Evolutionary conservation across 1,140 invertebrate species (phyloP).

Genomic region (Centruroides sculpturatus): DNA sequence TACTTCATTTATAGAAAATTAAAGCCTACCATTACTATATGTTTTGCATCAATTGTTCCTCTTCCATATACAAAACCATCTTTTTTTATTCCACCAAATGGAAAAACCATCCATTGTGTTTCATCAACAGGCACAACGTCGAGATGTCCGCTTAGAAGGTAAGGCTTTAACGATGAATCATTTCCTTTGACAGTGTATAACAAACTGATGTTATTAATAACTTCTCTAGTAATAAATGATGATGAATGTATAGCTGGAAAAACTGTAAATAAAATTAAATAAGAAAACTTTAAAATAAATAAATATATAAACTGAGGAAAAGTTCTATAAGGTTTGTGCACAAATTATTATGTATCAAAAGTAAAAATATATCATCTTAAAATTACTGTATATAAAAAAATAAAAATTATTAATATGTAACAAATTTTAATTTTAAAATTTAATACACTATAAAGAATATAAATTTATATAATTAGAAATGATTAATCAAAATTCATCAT

Average conservation of each 20-base stretch:
- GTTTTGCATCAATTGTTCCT: slow-evolving; percentile 41
- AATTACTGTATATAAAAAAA: too few species aligned
- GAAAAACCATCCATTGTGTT: slow-evolving; percentile 33
- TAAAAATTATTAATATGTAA: too few species aligned
- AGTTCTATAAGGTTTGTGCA: too few species aligned
- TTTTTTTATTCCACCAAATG: slow-evolving; percentile 35
- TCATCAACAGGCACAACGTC: slow-evolving; percentile 42
- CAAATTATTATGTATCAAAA: too few species aligned
- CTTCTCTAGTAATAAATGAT: slow-evolving; percentile 27
- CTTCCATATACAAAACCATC: slow-evolving; percentile 39
- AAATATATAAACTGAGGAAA: not conserved
- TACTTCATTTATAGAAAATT: not conserved
- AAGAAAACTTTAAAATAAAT: not conserved
- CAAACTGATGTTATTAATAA: slow-evolving; percentile 36
- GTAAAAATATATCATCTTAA: too few species aligned
- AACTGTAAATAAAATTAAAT: slow-evolving; percentile 25
- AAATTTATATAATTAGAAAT: too few species aligned
- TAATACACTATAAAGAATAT: too few species aligned
- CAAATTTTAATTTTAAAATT: too few species aligned
- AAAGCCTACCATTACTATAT: slow-evolving; percentile 34
- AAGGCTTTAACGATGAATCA: slow-evolving; percentile 31
- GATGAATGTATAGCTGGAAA: slow-evolving; percentile 34
- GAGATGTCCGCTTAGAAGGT: slow-evolving; percentile 38
- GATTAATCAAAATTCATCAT: too few species aligned
- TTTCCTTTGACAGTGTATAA: slow-evolving; percentile 32